phyloP scores from a whole-genome alignment of 1,140 invertebrate genomes.

The Conopomorpha cramerella region DNA sequence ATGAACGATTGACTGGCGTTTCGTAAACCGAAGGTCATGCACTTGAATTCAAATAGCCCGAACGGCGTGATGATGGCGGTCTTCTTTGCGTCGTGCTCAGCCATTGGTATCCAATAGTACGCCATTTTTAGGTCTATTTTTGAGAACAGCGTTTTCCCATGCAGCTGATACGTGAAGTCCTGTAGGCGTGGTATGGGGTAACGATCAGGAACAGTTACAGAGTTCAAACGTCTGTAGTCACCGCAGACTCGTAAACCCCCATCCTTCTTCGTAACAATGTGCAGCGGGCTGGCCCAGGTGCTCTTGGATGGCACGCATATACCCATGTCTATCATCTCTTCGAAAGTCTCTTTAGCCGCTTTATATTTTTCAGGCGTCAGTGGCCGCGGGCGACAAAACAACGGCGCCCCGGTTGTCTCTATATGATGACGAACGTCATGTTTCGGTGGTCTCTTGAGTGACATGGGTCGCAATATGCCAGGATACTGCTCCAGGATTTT shows the following conservation, averaged over 20 bases:
- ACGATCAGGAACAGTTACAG: too few species aligned
- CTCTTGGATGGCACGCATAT: constrained; percentile 16
- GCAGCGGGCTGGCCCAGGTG: constrained; percentile 27
- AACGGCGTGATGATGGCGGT: too few species aligned
- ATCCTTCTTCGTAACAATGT: constrained; percentile 33
- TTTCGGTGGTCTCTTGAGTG: neutral
- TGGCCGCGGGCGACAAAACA: too few species aligned
- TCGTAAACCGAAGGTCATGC: constrained; percentile 18
- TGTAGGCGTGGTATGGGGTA: too few species aligned
- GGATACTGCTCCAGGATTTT: constrained; percentile 8
- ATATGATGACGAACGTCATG: constrained; percentile 8
- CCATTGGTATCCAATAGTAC: too few species aligned
- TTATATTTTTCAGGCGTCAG: constrained; percentile 17
- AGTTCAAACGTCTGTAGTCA: too few species aligned
- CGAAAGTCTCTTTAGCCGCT: constrained; percentile 15
- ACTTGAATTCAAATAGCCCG: constrained; percentile 12
- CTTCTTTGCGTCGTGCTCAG: constrained; percentile 20
- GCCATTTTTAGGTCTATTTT: constrained; percentile 52
- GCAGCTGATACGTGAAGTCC: constrained; percentile 23
- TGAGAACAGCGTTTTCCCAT: constrained; percentile 28
- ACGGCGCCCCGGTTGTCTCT: constrained; percentile 20
- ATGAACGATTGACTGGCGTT: constrained; percentile 47
- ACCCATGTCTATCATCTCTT: constrained; percentile 18
- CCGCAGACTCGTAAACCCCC: too few species aligned
- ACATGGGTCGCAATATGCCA: constrained; percentile 7